Conservation (phyloP, 2,113 vertebrate genomes). For the Miniopterus natalensis region DNA sequence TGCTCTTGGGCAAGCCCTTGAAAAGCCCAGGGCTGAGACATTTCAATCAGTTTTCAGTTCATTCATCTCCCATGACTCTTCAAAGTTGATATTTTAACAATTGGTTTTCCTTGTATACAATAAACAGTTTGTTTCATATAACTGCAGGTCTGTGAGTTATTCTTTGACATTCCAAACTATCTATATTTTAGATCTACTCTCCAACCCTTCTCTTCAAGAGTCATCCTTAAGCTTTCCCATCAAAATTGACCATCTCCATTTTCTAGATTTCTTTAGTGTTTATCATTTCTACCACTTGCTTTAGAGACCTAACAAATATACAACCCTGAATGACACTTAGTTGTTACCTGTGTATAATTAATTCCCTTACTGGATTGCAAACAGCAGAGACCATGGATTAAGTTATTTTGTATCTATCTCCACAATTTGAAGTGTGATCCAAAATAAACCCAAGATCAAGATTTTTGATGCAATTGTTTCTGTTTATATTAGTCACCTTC, state of each 20-base stretch:
- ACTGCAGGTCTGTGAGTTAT: background rate
- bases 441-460: background rate
- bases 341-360: background rate
- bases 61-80: background rate
- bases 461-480: background rate
- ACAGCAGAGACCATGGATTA: background rate
- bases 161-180: background rate
- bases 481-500: conserved; percentile 7
- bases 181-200: background rate
- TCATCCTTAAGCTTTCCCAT: background rate
- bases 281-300: background rate
- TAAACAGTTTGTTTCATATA: background rate
- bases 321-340: background rate
- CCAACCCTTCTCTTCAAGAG: background rate
- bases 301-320: background rate
- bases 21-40: background rate
- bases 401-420: background rate
- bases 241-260: background rate
- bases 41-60: background rate
- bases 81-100: background rate
- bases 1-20: background rate
- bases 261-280: background rate
- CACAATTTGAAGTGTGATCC: background rate
- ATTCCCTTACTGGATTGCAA: background rate
- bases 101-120: background rate